Evolutionary conservation across 2,797 vertebrate genomes (phyloP).

Genomic region (Rhabdophis nuchalis): DNA sequence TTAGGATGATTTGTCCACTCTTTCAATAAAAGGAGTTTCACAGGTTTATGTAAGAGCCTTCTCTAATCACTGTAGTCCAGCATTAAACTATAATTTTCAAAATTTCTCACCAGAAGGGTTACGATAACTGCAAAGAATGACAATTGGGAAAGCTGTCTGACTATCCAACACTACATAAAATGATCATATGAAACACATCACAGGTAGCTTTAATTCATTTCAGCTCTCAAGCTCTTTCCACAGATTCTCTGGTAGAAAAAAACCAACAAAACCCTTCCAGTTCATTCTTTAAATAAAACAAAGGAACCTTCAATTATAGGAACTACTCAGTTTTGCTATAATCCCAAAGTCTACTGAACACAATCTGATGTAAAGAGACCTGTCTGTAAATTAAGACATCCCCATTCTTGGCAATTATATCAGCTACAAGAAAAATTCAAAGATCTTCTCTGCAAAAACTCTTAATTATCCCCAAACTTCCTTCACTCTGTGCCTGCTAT

Average conservation of each 20-base stretch:
- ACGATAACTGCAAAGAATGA: neutral
- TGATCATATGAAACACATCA: neutral
- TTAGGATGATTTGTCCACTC: neutral
- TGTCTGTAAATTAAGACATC: neutral
- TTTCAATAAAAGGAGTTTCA: neutral
- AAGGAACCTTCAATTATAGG: neutral
- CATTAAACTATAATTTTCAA: neutral
- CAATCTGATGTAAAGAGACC: neutral
- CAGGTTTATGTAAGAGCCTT: neutral
- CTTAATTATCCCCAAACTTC: neutral
- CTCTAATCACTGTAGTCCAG: neutral
- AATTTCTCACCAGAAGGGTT: neutral
- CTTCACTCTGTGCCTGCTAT: neutral
- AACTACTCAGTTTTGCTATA: neutral
- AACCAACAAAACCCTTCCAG: neutral
- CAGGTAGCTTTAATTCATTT: neutral
- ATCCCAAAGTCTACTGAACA: neutral
- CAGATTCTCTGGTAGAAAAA: neutral
- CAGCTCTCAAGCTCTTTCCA: neutral
- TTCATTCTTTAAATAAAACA: neutral
- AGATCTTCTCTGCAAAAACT: neutral
- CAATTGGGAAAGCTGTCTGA: neutral
- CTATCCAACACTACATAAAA: neutral
- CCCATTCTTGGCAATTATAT: neutral
- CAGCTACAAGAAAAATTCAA: neutral